phyloP scores from a whole-genome alignment of 1,140 invertebrate species.

The Drosophila oshimai region DNA sequence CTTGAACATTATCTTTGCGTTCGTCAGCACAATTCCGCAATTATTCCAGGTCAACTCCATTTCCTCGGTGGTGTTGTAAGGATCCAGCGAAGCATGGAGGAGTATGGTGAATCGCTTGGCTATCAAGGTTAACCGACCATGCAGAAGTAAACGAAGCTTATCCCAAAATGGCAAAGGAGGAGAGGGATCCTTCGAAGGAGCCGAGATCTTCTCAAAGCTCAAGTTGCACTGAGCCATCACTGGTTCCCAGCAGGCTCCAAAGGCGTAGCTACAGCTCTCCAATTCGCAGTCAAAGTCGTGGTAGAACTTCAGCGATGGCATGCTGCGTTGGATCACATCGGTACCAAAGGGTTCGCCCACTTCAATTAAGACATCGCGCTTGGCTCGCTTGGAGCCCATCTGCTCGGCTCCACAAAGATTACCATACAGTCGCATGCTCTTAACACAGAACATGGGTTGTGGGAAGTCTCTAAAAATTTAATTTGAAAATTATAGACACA shows the following conservation, averaged over 20 bases:
- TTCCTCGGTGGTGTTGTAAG: constrained; percentile 99
- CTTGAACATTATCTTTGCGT: constrained; percentile 93
- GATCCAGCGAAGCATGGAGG: constrained; percentile 97
- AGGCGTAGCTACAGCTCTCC: constrained; percentile 93
- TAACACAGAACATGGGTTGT: constrained; percentile 93
- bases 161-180: constrained; percentile 98
- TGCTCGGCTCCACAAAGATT: constrained; percentile 95
- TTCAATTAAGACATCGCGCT: constrained; percentile 88
- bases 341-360: constrained; percentile 90
- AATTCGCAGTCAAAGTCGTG: constrained; percentile 98
- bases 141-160: constrained; percentile 95
- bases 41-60: constrained; percentile 98
- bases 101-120: constrained; percentile 93
- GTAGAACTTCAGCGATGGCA: constrained; percentile 98
- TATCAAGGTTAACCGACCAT: constrained; percentile 95
- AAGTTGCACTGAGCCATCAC: constrained; percentile 97
- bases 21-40: constrained; percentile 97
- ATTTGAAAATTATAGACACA: not conserved
- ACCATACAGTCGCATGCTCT: constrained; percentile 93
- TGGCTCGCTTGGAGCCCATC: constrained; percentile 89
- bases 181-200: constrained; percentile 96
- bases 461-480: constrained; percentile 92
- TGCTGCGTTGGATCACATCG: constrained; percentile 90
- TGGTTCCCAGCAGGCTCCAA: constrained; percentile 99
- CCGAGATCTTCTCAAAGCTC: constrained; percentile 93